Conservation (phyloP, 2,888 invertebrate genomes). For the Chrysolina oricalcia region DNA sequence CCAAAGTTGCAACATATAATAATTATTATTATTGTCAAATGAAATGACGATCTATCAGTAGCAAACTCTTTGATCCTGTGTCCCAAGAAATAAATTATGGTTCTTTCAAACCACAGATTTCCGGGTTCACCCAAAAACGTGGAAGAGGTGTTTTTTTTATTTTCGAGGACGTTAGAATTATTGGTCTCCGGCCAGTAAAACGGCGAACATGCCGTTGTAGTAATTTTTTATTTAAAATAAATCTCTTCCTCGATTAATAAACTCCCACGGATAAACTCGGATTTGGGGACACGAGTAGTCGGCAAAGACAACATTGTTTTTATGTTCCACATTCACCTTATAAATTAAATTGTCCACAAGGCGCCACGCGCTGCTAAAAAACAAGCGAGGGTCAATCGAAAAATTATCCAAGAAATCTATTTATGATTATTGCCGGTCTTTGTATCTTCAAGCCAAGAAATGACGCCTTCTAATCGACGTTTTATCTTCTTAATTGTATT, state of each 20-base stretch:
- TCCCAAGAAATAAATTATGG: too few species aligned
- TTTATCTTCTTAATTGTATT: conserved; percentile 18
- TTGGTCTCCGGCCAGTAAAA: too few species aligned
- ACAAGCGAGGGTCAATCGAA: conserved; percentile 10
- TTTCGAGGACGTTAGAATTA: too few species aligned
- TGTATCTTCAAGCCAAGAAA: conserved; percentile 10
- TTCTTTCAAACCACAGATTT: too few species aligned
- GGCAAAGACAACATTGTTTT: neutral
- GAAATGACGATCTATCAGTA: too few species aligned
- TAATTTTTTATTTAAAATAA: too few species aligned
- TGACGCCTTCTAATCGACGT: conserved; percentile 4
- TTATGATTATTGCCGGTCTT: conserved; percentile 9
- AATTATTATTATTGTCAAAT: too few species aligned
- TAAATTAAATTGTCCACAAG: neutral
- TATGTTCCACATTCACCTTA: neutral
- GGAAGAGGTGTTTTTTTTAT: too few species aligned
- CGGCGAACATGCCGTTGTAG: too few species aligned
- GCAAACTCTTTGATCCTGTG: too few species aligned
- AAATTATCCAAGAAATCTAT: conserved; percentile 19
- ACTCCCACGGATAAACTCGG: neutral
- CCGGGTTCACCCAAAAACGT: too few species aligned
- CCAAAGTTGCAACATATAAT: too few species aligned
- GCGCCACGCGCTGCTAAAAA: conserved; percentile 2
- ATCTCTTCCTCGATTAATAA: neutral
- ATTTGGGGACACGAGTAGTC: neutral